A percentile compares a stretch with the other conserved stretches of the same genome.
phyloP scores from a whole-genome alignment of 2,797 vertebrate species.

The Chelmon rostratus region DNA sequence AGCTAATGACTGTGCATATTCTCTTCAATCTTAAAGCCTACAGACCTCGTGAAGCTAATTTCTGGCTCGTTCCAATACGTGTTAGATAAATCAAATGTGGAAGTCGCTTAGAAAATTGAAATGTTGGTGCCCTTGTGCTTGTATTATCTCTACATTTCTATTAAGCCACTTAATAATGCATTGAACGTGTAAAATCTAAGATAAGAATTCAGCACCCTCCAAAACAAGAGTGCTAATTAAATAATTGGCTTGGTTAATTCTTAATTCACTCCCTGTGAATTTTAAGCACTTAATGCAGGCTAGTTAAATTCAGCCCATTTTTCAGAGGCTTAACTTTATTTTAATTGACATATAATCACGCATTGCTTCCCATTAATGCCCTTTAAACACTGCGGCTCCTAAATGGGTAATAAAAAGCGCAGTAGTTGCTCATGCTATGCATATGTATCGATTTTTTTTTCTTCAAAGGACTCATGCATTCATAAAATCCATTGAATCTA shows the following conservation, averaged over 20 bases:
- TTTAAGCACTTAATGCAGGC: constrained; percentile 57
- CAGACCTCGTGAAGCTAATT: neutral
- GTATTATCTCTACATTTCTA: constrained; percentile 40
- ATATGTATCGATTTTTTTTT: constrained; percentile 50
- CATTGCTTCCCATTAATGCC: constrained; percentile 60
- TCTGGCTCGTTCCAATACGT: constrained; percentile 11
- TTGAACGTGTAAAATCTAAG: constrained; percentile 47
- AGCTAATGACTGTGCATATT: constrained; percentile 3
- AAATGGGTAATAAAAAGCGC: constrained; percentile 66
- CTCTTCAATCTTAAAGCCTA: neutral
- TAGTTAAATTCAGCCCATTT: constrained; percentile 70
- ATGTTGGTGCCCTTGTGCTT: constrained; percentile 16
- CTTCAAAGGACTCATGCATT: constrained; percentile 51
- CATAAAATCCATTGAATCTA: constrained; percentile 32
- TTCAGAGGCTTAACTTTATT: constrained; percentile 62
- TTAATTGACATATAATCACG: constrained; percentile 67
- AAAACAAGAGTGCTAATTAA: constrained; percentile 56
- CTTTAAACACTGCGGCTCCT: constrained; percentile 41
- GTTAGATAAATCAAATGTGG: neutral
- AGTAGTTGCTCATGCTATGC: constrained; percentile 46
- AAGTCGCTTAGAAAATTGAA: neutral
- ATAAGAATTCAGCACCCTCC: constrained; percentile 39
- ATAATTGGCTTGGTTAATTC: constrained; percentile 64
- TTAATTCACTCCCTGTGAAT: constrained; percentile 59
- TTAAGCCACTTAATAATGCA: constrained; percentile 38